Evolutionary conservation across 2,797 vertebrate species (phyloP), one percentile per base, ranked within the genome.

Genomic region (Sphenopsis melanotis): DNA sequence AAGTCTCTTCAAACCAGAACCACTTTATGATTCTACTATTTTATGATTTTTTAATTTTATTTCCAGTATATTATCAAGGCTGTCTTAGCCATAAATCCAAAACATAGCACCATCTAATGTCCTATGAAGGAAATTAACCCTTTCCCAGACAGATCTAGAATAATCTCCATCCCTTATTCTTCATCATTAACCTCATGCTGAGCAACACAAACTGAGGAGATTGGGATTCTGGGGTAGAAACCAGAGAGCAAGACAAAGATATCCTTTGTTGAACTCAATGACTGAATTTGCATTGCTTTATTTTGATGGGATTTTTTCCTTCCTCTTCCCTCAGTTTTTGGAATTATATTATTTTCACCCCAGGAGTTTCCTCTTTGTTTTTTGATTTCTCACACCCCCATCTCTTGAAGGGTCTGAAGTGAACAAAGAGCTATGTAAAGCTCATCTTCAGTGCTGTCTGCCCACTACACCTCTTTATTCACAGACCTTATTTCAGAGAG

Each of bases 351-450:
- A 49, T 20, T 44, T 24, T 68, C 17, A 71, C 5, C 15, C 4
- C 8, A 52, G 11, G 10, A 42, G 4, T 53, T 83, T 15, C 9
- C 23, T 27, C 12, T 16, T 3, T 36, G 4, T 55, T 83, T 76
- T 64, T 20, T 18, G 50, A 3, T 34, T 65, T n/a, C 29, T 22
- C 2, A 3, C 8, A 52, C 2, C 6, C 2, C 7, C 7, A 50
- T 44, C 10, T 24, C 9, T 41, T 60, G 10, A 22, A 41, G n/a
- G 3, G 10, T 19, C 13, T 81, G 41, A 11, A 85, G 20, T 59
- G 10, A 46, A 7, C 8, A 66, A 83, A 21, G 17, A 4, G 7
- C 17, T 68, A 10, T 26, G 12, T 8, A 37, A 24, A 16, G 4
- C 16, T 70, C 16, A 53, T 52, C 37, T 70, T 22, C 22, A 44